Base-by-base conservation (phyloP, 2,888 invertebrate genomes). In the Drosophila cracens region DNA sequence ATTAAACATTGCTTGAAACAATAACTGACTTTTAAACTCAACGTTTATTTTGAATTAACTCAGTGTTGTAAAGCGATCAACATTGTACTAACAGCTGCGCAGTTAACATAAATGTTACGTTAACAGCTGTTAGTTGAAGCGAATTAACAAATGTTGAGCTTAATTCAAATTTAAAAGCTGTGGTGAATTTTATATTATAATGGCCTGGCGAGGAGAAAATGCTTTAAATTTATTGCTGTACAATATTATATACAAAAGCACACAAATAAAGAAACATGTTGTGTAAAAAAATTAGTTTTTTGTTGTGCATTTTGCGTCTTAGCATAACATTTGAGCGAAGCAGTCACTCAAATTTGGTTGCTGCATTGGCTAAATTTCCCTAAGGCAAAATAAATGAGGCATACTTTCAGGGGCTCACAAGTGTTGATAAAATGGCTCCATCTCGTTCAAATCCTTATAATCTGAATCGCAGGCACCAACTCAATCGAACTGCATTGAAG, bases 61-160 rank as follows among this genome's bases (percentile, higher is more conserved):
- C 27, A 76, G 77, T 80, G 72, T 2, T 78, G 60, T 16, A 43
- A 58, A 61, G 6, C 16, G 59, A 3, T 59, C 18, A 36, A 36
- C 13, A 36, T n/a, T 4, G 36, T n/a, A 2, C 7, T 7, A 34
- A 49, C 48, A 54, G 43, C 36, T 53, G 53, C 11, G 31, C 38
- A 11, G n/a, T 46, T 31, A 46, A 13, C 33, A 2, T 10, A 6
- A 38, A 56, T 56, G 38, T 27, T 25, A 10, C 0, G 25, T 11
- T 34, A 54, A 34, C 76, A 56, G 51, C 29, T 18, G 27, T 21
- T 29, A 8, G 57, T 25, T 13, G 38, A 18, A 27, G 54, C 38
- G 27, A 40, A 18, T 21, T 5, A n/a, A 16, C 40, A 40, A 25
- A 4, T 29, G 29, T 2, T 1, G 16, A 29, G 65, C 29, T 49